A percentile compares a stretch with the other conserved stretches of the same genome.
Evolutionary conservation across 2,113 vertebrate species (phyloP).

Genomic region (Ictalurus punctatus): DNA sequence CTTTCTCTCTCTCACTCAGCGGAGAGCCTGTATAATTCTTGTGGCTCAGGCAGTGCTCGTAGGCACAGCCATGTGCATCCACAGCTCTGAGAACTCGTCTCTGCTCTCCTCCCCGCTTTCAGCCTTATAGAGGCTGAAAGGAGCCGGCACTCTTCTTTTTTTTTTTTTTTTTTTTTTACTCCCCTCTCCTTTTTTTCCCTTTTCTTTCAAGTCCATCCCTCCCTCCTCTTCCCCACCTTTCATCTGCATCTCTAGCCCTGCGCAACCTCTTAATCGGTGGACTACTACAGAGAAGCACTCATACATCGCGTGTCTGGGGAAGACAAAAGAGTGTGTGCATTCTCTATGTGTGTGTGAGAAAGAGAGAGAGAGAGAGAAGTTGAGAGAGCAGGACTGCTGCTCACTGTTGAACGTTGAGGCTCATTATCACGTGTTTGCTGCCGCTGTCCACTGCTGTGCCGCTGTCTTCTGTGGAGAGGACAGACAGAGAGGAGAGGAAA

Average conservation of each 20-base stretch:
- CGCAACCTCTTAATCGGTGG: constrained; percentile 38
- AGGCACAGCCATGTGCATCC: constrained; percentile 77
- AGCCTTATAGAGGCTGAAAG: constrained; percentile 67
- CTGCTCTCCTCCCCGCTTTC: constrained; percentile 63
- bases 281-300: constrained; percentile 47
- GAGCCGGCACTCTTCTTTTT: constrained; percentile 49
- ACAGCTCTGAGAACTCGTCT: constrained; percentile 72
- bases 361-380: constrained; percentile 23
- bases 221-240: constrained; percentile 4
- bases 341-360: not conserved
- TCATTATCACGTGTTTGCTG: constrained; percentile 5
- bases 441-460: constrained; percentile 27
- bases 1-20: constrained; percentile 36
- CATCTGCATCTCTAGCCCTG: constrained; percentile 22
- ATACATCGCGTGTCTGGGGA: constrained; percentile 6
- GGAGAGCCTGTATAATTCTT: constrained; percentile 53
- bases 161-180: constrained; percentile 20
- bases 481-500: constrained; percentile 75
- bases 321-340: constrained; percentile 35
- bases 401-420: constrained; percentile 30
- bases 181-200: constrained; percentile 32
- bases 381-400: constrained; percentile 33
- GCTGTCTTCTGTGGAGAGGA: constrained; percentile 60
- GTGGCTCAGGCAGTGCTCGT: constrained; percentile 69
- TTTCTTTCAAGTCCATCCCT: constrained; percentile 39